Evolutionary conservation across 1,140 invertebrate species (phyloP), one percentile per base, ranked within the genome.

Genomic region (Calycopis cecrops): DNA sequence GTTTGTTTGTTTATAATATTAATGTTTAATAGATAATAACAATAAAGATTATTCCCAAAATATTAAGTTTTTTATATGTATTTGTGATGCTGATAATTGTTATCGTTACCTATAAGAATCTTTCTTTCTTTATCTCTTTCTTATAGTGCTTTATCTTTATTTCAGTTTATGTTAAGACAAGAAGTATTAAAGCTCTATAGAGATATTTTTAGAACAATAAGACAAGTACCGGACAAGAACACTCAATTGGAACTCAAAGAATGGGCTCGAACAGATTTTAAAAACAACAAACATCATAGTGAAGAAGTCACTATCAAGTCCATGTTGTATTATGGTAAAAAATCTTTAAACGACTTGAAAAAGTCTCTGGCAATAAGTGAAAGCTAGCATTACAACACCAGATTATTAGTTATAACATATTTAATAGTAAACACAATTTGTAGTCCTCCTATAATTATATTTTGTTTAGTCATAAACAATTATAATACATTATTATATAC

Each of bases 141-240:
- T 12, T 3, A 49, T 33, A 16, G 21, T 52, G 12, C 55, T 18
- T 53, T 55, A 16, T 50, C 34, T 59, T 47, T 52, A 48, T 57
- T 84, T n/a, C 69, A 95, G 94, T 95, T 95, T 84, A 90, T 95
- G 70, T 77, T 94, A 17, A 89, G 92, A 42, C 90, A 92, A 84
- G 91, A 94, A 82, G 94, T 95, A 3, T 73, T 94, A n/a, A 92
- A 92, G 69, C 74, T 95, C 1, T 96, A 95, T 67, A 85, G 92
- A 58, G 90, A 92, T 37, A 92, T 95, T 54, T 91, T 94, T 57
- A 89, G 90, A 51, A 89, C 92, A 14, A 90, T 93, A 53, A 88
- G 87, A 61, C 76, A 92, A 73, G 90, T 95, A 8, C 90, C 92
- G 1, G 91, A 94, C 76, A 78, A 90, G 65, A 75, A 65, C 1